These are phyloP conservation scores for Euura saliciscinereae DNA, from an alignment of 1,140 invertebrate genomes.

Conservation along the genomic window DNA sequence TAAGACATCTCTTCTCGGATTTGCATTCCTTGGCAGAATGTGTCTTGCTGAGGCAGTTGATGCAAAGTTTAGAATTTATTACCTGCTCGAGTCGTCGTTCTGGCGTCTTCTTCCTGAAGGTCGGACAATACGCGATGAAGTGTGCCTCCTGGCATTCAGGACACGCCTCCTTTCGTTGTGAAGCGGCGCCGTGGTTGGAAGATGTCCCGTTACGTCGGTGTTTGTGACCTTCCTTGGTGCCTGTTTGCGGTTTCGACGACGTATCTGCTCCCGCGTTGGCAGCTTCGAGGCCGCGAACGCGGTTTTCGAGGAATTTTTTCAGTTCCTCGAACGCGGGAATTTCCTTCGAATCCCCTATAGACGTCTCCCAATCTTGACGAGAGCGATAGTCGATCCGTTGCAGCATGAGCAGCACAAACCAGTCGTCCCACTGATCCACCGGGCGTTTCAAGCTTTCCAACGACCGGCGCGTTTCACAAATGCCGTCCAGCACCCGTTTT, in stretches of 20 bases:
- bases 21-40: constrained; percentile 26
- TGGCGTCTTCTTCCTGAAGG: constrained; percentile 17
- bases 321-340: constrained; percentile 5
- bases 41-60: constrained; percentile 24
- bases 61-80: constrained; percentile 17
- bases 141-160: constrained; percentile 20
- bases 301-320: constrained; percentile 22
- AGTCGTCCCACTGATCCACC: constrained; percentile 26
- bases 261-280: no score
- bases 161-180: constrained; percentile 13
- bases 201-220: neutral
- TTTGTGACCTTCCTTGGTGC: neutral
- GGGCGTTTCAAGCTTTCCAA: constrained; percentile 20
- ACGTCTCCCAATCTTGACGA: constrained; percentile 25
- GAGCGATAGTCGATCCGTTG: constrained; percentile 25
- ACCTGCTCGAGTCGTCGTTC: constrained; percentile 22
- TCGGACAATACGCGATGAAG: constrained; percentile 20
- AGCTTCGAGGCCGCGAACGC: neutral
- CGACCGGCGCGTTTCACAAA: constrained; percentile 26
- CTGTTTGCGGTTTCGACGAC: neutral
- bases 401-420: constrained; percentile 27
- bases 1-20: no score
- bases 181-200: neutral
- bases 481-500: constrained; percentile 20
- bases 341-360: neutral